These are phyloP conservation scores for Latrodectus geometricus DNA, from an alignment of 1,140 invertebrate genomes.

Conservation along the genomic window DNA sequence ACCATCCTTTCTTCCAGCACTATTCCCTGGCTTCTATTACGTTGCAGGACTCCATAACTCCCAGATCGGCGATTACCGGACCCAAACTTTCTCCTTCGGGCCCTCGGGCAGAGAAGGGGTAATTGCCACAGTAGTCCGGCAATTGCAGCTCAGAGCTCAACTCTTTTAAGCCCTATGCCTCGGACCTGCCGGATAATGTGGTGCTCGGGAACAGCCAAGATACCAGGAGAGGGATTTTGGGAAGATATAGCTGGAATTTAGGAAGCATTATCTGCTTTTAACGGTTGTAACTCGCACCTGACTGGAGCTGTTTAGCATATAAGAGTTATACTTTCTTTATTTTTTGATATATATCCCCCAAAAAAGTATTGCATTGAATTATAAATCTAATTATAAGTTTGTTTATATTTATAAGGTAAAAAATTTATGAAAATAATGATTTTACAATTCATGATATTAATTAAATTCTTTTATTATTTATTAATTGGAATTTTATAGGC, in stretches of 20 bases:
- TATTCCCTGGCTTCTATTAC: slow-evolving; percentile 25
- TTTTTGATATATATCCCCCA: too few relatives aligned
- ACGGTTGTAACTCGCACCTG: too few relatives aligned
- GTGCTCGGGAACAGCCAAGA: slow-evolving; percentile 1
- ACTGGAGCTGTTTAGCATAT: too few relatives aligned
- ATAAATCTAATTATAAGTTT: too few relatives aligned
- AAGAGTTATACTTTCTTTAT: too few relatives aligned
- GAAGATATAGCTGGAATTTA: slow-evolving; percentile 21
- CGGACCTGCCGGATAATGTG: slow-evolving; percentile 31
- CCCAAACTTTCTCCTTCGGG: slow-evolving; percentile 40
- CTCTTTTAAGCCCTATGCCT: slow-evolving; percentile 38
- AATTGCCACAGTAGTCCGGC: slow-evolving; percentile 56
- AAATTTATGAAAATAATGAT: too few relatives aligned
- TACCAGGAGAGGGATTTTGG: slow-evolving; percentile 27
- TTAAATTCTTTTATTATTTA: too few relatives aligned
- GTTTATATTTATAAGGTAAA: too few relatives aligned
- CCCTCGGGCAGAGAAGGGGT: slow-evolving; percentile 50
- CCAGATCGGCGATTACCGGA: slow-evolving; percentile 53
- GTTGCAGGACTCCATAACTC: slow-evolving; percentile 37
- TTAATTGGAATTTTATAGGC: too few relatives aligned
- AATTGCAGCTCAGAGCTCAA: slow-evolving; percentile 38
- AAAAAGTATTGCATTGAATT: too few relatives aligned
- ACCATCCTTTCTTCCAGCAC: not conserved
- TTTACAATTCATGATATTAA: too few relatives aligned
- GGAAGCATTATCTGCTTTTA: slow-evolving; percentile 7